phyloP scores from a whole-genome alignment of 2,797 vertebrate species.

The Carapus acus region DNA sequence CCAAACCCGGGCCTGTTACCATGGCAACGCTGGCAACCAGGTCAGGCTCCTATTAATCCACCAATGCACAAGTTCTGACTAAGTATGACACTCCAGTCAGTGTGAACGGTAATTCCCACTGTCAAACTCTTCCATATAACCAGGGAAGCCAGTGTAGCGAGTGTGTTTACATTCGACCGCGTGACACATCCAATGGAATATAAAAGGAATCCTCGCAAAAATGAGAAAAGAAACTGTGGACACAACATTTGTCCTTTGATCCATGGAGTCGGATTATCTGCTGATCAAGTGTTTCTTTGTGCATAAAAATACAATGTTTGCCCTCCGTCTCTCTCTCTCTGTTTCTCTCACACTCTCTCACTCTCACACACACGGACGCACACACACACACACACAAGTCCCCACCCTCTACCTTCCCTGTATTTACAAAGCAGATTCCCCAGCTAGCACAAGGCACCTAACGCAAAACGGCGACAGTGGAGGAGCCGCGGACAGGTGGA shows the following conservation, averaged over 20 bases:
- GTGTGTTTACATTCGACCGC: conserved; percentile 2
- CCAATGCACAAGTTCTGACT: no score
- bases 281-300: background rate
- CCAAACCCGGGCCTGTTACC: no score
- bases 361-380: conserved; percentile 14
- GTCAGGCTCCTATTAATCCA: no score
- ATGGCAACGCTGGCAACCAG: no score
- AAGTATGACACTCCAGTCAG: no score
- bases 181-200: background rate
- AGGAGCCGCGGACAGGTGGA: no score
- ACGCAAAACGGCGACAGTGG: background rate
- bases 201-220: conserved; percentile 2
- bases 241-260: conserved; percentile 17
- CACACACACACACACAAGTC: conserved; percentile 4
- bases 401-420: background rate
- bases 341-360: background rate
- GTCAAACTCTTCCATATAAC: no score
- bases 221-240: background rate
- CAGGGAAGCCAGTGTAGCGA: no score
- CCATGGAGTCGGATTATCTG: conserved; percentile 1
- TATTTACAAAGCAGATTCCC: no score
- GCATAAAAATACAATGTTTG: conserved; percentile 8
- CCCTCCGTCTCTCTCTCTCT: background rate
- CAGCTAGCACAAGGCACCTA: background rate
- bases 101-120: no score